Evolutionary conservation across 1,140 invertebrate genomes (phyloP).

Genomic region (Zaprionus africanus): DNA sequence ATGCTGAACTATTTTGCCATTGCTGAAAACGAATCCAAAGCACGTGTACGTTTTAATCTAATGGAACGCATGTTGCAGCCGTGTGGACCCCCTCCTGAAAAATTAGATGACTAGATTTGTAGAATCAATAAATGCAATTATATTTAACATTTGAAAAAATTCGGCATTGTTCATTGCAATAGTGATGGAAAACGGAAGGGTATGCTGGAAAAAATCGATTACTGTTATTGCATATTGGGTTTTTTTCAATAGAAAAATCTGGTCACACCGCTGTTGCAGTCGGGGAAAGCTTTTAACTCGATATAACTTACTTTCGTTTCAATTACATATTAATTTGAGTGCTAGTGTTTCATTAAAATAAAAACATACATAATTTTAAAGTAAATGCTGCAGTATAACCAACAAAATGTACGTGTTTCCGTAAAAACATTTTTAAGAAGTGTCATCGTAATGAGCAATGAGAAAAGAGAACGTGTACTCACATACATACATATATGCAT

Average conservation of each 20-base stretch:
- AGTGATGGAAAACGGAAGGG: conserved; percentile 5
- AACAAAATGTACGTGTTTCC: conserved; percentile 28
- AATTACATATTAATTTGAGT: conserved; percentile 51
- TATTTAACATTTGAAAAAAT: conserved; percentile 2
- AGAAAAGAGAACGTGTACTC: conserved; percentile 35
- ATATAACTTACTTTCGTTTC: conserved; percentile 56
- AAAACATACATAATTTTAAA: conserved; percentile 29
- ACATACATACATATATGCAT: conserved; percentile 20
- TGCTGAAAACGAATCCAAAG: conserved; percentile 98
- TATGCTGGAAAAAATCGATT: background rate
- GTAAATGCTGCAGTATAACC: conserved; percentile 28
- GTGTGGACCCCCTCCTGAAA: conserved; percentile 98
- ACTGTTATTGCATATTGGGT: background rate
- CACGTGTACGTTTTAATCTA: conserved; percentile 96
- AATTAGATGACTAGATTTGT: conserved; percentile 93
- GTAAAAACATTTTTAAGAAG: conserved; percentile 9
- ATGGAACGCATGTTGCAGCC: conserved; percentile 99
- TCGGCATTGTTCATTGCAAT: conserved; percentile 1
- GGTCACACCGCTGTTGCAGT: conserved; percentile 18
- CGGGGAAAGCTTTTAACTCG: conserved; percentile 40
- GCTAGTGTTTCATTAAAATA: conserved; percentile 45
- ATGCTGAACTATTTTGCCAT: conserved; percentile 97
- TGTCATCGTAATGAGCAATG: conserved; percentile 7
- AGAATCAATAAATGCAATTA: conserved; percentile 28
- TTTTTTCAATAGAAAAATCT: background rate